These are phyloP conservation scores for Amphiura filiformis DNA, from an alignment of 35 echinoderm and acorn worm genomes.

Conservation along the genomic window DNA sequence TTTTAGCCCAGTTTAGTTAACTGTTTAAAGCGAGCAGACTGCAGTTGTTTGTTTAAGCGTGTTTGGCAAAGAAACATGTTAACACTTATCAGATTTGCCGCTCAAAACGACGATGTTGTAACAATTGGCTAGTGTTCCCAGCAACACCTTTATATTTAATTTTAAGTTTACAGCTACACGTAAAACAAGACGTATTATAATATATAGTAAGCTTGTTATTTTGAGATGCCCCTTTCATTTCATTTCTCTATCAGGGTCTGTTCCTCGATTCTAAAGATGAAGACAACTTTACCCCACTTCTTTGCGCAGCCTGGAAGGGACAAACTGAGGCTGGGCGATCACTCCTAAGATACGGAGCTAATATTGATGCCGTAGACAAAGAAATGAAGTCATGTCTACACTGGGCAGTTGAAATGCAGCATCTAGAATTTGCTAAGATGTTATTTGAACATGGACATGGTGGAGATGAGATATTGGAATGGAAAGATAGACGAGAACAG, in stretches of 20 bases:
- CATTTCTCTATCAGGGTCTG: constrained; percentile 62
- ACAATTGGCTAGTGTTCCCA: neutral
- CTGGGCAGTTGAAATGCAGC: constrained; percentile 77
- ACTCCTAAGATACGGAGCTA: constrained; percentile 46
- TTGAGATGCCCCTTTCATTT: too few species aligned
- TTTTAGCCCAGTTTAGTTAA: too few species aligned
- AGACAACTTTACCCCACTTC: constrained; percentile 64
- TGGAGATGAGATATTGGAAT: constrained; percentile 20
- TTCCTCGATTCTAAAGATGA: constrained; percentile 44
- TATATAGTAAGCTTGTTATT: too few species aligned
- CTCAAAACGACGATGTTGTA: neutral
- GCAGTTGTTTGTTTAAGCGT: too few species aligned
- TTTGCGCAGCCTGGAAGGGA: constrained; percentile 81
- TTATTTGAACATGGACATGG: constrained; percentile 30
- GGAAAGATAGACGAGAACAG: constrained; percentile 41
- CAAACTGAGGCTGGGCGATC: constrained; percentile 45
- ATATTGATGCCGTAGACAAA: constrained; percentile 17
- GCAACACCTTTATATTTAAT: neutral
- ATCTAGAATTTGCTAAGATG: constrained; percentile 40
- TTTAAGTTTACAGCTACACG: too few species aligned
- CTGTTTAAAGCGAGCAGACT: too few species aligned
- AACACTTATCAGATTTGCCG: too few species aligned
- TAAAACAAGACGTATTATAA: too few species aligned
- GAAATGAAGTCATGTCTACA: constrained; percentile 63
- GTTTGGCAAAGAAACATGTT: too few species aligned